Base-by-base conservation (phyloP, 2,888 invertebrate genomes). In the Dasysyrphus albostriatus region DNA sequence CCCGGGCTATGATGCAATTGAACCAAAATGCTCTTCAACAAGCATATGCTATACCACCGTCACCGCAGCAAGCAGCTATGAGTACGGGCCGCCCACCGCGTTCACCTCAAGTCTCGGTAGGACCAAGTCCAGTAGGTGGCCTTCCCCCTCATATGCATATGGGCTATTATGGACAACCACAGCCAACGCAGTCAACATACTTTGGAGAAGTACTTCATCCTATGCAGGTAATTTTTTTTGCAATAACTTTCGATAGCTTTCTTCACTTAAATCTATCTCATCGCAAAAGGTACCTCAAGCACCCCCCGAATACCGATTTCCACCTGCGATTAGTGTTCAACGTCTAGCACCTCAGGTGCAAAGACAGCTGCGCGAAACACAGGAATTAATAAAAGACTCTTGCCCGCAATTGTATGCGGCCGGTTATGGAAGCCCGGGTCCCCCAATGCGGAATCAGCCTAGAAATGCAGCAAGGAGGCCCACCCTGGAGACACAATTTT, bases 401-500 rank as follows among this genome's bases (percentile, higher is more conserved):
- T 93, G 93, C 90, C 92, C 93, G 84, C 93, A 93, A 90, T 89
- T 93, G 65, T 93, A 92, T 89, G 91, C 92, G 77, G 91, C 92
- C 76, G 92, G 92, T 79, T 93, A 92, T 89, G 92, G 93, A 88
- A 93, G 92, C 89, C 92, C 92, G 79, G 92, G 92, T 90, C 93
- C 93, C 90, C 92, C 92, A 89, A 90, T 92, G 89, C 91, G 93
- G 88, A 91, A 91, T 88, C 93, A 92, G 89, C 91, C 91, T 89
- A 90, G 91, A 88, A 91, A 91, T 88, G 89, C 92, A 90, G 90
- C 90, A 90, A 91, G 93, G 91, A 91, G 92, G 90, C 92, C 93
- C 91, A 92, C 92, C 92, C 91, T 93, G 92, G 93, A 93, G 92
- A 92, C 93, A 81, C 92, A 93, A 91, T 93, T 93, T 92, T 93